Evolutionary conservation across 2,888 invertebrate species (phyloP).

Genomic region (Theretra japonica): DNA sequence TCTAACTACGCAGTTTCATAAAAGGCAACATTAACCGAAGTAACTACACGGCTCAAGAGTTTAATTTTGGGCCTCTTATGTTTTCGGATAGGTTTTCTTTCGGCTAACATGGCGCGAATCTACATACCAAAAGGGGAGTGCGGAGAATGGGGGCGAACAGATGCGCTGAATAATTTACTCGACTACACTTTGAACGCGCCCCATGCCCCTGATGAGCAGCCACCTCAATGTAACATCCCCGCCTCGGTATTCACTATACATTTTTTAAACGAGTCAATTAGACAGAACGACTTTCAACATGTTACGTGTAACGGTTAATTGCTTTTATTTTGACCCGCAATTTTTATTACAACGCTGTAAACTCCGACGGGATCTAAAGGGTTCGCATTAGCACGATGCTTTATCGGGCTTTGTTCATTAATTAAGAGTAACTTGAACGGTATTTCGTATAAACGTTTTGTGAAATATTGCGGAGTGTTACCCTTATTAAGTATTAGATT

Average conservation of each 20-base stretch:
- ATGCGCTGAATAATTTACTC: conserved; percentile 67
- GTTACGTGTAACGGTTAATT: conserved; percentile 45
- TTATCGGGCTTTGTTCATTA: conserved; percentile 4
- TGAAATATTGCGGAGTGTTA: neutral
- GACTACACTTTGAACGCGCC: conserved; percentile 56
- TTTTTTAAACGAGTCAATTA: conserved; percentile 51
- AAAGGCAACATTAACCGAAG: neutral
- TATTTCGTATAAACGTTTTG: neutral
- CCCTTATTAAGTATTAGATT: neutral
- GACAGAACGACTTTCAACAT: conserved; percentile 46
- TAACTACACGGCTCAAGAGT: neutral
- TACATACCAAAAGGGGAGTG: conserved; percentile 57
- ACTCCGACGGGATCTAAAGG: conserved; percentile 1
- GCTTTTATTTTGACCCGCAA: conserved; percentile 34
- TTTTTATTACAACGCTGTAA: neutral
- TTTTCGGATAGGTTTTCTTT: conserved; percentile 13
- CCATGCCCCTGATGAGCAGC: conserved; percentile 49
- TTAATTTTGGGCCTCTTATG: neutral
- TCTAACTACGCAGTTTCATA: neutral
- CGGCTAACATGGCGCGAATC: conserved; percentile 45
- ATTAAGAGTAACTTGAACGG: neutral
- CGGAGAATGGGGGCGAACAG: conserved; percentile 55
- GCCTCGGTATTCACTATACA: conserved; percentile 33
- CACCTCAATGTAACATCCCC: conserved; percentile 32
- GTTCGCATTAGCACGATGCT: neutral